A percentile compares a stretch with the other conserved stretches of the same genome.
phyloP scores from a whole-genome alignment of 53 echinoderm and acorn worm species.

The Holothuria leucospilota region DNA sequence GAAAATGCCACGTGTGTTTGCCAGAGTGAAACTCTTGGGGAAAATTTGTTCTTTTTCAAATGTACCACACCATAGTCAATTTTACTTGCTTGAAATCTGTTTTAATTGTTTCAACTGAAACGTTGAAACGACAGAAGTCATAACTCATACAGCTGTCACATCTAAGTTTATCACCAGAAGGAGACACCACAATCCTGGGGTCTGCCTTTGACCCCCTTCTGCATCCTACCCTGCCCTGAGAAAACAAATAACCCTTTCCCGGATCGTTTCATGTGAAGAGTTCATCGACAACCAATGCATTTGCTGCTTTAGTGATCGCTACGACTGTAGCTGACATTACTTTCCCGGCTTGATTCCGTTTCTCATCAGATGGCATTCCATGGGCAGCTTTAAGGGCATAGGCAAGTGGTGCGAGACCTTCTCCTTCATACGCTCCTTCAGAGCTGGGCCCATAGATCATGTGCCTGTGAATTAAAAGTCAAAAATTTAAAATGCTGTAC shows the following conservation, averaged over 20 bases:
- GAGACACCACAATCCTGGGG: no score
- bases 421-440: slow-evolving; percentile 69
- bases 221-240: no score
- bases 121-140: no score
- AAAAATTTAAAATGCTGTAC: not conserved
- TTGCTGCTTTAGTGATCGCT: slow-evolving; percentile 62
- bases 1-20: no score
- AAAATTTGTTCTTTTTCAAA: no score
- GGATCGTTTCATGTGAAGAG: slow-evolving; percentile 38
- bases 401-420: slow-evolving; percentile 64
- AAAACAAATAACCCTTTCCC: not conserved
- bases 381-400: slow-evolving; percentile 51
- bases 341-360: slow-evolving; percentile 10
- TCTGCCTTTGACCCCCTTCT: no score
- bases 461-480: slow-evolving; percentile 56
- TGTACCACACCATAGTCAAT: no score
- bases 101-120: no score
- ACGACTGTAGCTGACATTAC: slow-evolving; percentile 65
- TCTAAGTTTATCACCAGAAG: no score
- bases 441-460: slow-evolving; percentile 75
- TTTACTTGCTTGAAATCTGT: no score
- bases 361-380: not conserved
- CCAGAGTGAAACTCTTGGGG: no score
- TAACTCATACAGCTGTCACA: no score
- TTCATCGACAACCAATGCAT: slow-evolving; percentile 48